Base-by-base conservation (phyloP, 92 coral and sea anemone genomes). In the Chrysogorgia sp. region DNA sequence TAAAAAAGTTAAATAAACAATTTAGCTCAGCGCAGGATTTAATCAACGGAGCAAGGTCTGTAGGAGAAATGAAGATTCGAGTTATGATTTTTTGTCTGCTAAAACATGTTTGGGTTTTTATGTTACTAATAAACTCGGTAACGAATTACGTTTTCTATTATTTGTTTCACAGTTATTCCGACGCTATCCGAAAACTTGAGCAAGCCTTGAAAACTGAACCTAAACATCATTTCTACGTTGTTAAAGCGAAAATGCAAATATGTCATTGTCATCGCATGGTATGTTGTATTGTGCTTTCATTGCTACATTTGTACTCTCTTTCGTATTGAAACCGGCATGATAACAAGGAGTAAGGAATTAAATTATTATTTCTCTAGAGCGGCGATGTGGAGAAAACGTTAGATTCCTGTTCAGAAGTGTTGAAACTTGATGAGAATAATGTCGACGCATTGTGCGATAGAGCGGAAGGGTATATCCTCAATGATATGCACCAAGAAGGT, bases 221-320 rank as follows among this genome's bases (percentile, higher is more conserved):
- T 4, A 85, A 81, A 63, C 74, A 87, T 50, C 80, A 77, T 22
- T 84, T 91, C n/a, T 81, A 91, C 62, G 88, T 86, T 37, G 90
- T 85, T 28, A 88, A 87, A 71, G 88, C 88, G 31, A 89, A 92
- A 71, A 76, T 96, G 43, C 99, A 89, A 74, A 76, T 96, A 55
- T 96, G 99, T 67, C 96, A 96, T 80, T 96, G 99, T 56, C 86
- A 92, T 74, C 83, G 91, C 66, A 90, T 88, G 92, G 97, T 92
- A 77, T 53, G 29, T 14, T 67, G 20, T 20, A 41, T 67, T 41
- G 52, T 67, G 7, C 13, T 61, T 67, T 40, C 14, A 10, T 34
- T 34, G 35, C 59, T 43, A 8, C 4, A 60, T 30, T 26, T 26
- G 15, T 3, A n/a, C n/a, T n/a, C n/a, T n/a, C n/a, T n/a, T n/a